A percentile compares a stretch with the other conserved stretches of the same genome.
These are phyloP conservation scores for Physocephala rufipes DNA, from an alignment of 2,888 invertebrate genomes.

Conservation along the genomic window DNA sequence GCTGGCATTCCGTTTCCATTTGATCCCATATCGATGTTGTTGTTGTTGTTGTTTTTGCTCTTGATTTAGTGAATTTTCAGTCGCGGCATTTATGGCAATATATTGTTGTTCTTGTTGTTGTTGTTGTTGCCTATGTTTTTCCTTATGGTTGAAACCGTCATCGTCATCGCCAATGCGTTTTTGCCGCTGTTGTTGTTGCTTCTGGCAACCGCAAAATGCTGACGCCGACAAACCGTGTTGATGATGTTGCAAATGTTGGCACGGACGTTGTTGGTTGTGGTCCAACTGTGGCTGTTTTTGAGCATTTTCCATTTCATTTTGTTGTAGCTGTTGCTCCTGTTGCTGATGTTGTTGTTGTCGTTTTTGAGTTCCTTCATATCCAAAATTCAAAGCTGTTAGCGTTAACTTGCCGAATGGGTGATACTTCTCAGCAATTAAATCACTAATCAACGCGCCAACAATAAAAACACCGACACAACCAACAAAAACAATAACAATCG, in stretches of 20 bases:
- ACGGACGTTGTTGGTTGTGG: constrained; percentile 9
- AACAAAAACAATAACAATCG: constrained; percentile 54
- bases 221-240: neutral
- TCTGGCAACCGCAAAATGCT: neutral
- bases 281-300: constrained; percentile 16
- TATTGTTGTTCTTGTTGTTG: neutral
- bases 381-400: neutral
- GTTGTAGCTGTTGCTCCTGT: constrained; percentile 17
- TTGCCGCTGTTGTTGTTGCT: too few relatives aligned
- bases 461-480: constrained; percentile 53
- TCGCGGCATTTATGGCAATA: constrained; percentile 36
- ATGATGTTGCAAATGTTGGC: constrained; percentile 2
- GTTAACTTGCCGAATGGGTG: constrained; percentile 39
- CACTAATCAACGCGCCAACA: constrained; percentile 56
- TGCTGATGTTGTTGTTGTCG: constrained; percentile 26
- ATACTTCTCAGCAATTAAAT: constrained; percentile 51
- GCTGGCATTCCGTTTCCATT: constrained; percentile 36
- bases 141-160: neutral
- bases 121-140: neutral
- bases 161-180: neutral
- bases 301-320: too few relatives aligned
- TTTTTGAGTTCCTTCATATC: neutral
- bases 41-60: constrained; percentile 15
- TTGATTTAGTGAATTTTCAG: constrained; percentile 37
- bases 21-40: neutral